Evolutionary conservation across 2,797 vertebrate genomes (phyloP).

Genomic region (Caiman crocodilus): DNA sequence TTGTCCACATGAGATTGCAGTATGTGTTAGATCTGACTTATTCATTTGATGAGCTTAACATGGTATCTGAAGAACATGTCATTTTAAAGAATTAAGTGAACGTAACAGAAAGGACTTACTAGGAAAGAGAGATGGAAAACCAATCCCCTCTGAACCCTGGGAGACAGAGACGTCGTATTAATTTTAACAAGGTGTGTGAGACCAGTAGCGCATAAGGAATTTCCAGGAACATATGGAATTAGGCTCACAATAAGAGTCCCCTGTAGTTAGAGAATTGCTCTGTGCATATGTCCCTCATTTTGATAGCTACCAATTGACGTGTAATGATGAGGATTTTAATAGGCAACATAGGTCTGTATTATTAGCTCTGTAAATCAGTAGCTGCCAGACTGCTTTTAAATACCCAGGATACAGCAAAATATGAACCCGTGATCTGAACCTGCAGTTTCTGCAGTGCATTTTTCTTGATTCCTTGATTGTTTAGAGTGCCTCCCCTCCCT

Average conservation of each 20-base stretch:
- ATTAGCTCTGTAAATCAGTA: not conserved
- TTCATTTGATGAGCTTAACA: not conserved
- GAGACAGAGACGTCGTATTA: not conserved
- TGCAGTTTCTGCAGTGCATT: not conserved
- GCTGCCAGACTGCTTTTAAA: not conserved
- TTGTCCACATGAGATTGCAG: not conserved
- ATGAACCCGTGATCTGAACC: not conserved
- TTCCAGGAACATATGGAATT: not conserved
- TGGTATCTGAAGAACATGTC: not conserved
- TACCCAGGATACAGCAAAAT: not conserved
- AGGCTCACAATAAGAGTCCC: not conserved
- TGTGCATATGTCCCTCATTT: not conserved
- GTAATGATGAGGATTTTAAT: not conserved
- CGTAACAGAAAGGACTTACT: not conserved
- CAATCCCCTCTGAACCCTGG: not conserved
- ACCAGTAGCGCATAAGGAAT: not conserved
- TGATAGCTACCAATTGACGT: not conserved
- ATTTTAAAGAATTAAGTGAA: conserved; percentile 15
- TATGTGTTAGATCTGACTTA: not conserved
- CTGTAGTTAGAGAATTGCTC: not conserved
- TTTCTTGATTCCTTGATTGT: not conserved
- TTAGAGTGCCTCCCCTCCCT: not conserved
- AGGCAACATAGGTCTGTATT: not conserved
- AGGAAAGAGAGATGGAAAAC: not conserved
- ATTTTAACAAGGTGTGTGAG: not conserved